Base-by-base conservation (phyloP, 2,888 invertebrate species). In the Automeris io region DNA sequence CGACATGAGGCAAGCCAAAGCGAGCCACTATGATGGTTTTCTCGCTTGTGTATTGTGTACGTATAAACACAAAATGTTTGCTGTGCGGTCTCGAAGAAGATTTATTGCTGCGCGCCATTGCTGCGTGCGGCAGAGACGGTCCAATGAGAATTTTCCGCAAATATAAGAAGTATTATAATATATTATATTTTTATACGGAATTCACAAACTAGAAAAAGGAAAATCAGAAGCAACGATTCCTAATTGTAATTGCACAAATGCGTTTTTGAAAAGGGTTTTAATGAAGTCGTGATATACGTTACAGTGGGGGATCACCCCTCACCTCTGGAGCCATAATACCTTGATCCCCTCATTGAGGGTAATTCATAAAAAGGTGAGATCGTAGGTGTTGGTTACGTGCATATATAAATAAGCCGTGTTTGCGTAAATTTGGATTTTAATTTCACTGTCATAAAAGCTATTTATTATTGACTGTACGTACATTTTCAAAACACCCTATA, bases 241-340 rank as follows among this genome's bases (percentile, higher is more conserved):
- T 69, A 59, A 74, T 70, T 68, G 61, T 69, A 69, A 73, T 71
- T 65, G 69, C 70, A 62, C 62, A 57, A 63, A 66, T 66, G 68
- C 66, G 66, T 59, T 54, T 61, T 70, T 71, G 61, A 70, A 71
- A 70, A 67, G 68, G 60, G 64, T 69, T 75, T 68, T 75, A 75
- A 75, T 70, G 75, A 74, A 73, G 70, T 61, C 45, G 48, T 57
- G 61, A 65, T 68, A 67, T 64, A 59, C 54, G 48, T 21, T 16
- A 21, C 32, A 7, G 38, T 39, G 43, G 54, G 61, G 65, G 55
- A 47, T 47, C 53, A 54, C 64, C 65, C 67, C 41, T 34, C 40
- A 32, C 24, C 24, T 37, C 9, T 24, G 13, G 26, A 40, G 5
- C 68, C 57, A 66, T 24, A 43, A 21, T 45, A 41, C 8, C 2